Evolutionary conservation across 2,888 invertebrate species (phyloP), one percentile per base, ranked within the genome.

Genomic region (Cylloceria caligata): DNA sequence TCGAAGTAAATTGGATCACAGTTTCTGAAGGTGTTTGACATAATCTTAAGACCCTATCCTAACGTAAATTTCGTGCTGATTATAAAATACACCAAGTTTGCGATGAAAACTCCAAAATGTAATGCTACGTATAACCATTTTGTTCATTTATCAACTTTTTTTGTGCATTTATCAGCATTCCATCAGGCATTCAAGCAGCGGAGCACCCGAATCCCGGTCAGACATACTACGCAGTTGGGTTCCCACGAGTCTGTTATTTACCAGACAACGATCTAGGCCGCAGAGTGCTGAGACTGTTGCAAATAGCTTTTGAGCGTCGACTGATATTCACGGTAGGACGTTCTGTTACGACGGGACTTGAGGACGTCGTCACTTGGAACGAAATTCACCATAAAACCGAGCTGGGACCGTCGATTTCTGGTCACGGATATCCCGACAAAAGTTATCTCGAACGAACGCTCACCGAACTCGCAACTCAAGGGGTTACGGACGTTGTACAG

Each of bases 361-460:
- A 97, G 91, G 97, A 98, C 93, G 97, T 98, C 81, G 97, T 98
- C 74, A 96, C 97, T 60, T 99, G 99, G 99, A 97, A 97, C 91
- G 96, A 96, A 89, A 96, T 97, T 82, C 97, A 97, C 89, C 97
- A 97, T 91, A 97, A 97, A 93, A 97, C 97, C 79, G 96, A 96
- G 92, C 93, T 95, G 30, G 95, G 95, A 74, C 94, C 94, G 2
- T 93, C 93, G 47, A 93, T 93, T 45, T 93, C 93, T 49, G 94
- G 94, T 2, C 94, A 94, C 85, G 96, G 96, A 86, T 97, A 96
- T 92, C 97, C 97, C 1, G 97, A 97, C 93, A 95, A 95, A 3
- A 95, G 95, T 81, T 97, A 97, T 92, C 93, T 97, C 85, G 96
- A 95, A 88, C 94, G 95, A 84, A 95, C 96, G 16, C 89, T 95